Conservation (phyloP, 2,113 vertebrate genomes). For the Actenoides hombroni region DNA sequence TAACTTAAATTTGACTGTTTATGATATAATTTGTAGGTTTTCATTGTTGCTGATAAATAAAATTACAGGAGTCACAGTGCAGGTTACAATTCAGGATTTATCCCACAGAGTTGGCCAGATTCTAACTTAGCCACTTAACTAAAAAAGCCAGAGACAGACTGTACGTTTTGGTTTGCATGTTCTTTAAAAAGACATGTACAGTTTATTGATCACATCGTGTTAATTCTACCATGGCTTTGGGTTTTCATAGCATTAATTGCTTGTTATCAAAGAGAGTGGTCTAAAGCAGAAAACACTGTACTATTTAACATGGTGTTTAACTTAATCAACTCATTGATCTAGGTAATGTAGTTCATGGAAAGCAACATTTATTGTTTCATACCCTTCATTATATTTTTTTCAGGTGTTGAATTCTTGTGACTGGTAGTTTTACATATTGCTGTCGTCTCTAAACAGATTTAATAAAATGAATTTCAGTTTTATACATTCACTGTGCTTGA, state of each 20-base stretch:
- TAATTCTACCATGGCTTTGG: neutral
- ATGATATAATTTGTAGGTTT: neutral
- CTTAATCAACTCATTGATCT: neutral
- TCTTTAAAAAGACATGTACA: neutral
- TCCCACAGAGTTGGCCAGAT: neutral
- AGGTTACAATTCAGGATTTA: neutral
- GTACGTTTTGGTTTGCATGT: neutral
- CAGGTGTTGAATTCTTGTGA: neutral
- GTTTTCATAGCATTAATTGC: neutral
- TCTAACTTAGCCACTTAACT: neutral
- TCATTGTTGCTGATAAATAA: neutral
- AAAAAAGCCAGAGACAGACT: neutral
- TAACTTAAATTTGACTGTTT: neutral
- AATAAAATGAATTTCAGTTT: neutral
- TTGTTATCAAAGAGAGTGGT: neutral
- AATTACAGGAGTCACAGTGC: neutral
- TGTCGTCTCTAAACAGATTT: neutral
- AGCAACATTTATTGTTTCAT: neutral
- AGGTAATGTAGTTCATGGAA: neutral
- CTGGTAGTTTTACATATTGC: neutral
- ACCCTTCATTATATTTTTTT: neutral
- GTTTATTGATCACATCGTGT: neutral
- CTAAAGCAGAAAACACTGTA: neutral
- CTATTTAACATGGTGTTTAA: neutral
- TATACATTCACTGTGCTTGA: neutral